Percentiles rank a stretch among this genome's conserved stretches.
phyloP scores from a whole-genome alignment of 92 coral and sea anemone genomes.

The Nematostella vectensis region DNA sequence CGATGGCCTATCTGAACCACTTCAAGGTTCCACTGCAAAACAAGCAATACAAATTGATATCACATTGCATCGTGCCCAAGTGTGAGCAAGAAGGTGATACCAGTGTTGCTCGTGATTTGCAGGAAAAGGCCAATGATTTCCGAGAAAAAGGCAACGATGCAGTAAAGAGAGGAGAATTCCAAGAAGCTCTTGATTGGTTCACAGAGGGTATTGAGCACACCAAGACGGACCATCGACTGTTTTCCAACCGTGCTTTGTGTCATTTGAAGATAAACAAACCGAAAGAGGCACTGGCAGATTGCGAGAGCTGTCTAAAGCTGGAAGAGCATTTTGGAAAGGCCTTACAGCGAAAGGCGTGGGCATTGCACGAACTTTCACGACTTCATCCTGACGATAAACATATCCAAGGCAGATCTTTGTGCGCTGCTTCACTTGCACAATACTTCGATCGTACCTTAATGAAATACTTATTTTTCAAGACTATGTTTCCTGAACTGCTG shows the following conservation, averaged over 20 bases:
- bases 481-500: constrained; percentile 27
- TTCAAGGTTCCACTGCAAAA: constrained; percentile 48
- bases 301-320: constrained; percentile 43
- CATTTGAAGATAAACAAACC: constrained; percentile 42
- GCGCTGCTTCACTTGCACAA: constrained; percentile 45
- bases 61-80: constrained; percentile 42
- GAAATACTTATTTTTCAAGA: constrained; percentile 5
- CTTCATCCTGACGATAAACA: background rate
- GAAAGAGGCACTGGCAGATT: constrained; percentile 51
- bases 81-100: background rate
- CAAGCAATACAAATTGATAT: constrained; percentile 38
- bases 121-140: constrained; percentile 22
- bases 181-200: constrained; percentile 37
- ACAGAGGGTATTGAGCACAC: constrained; percentile 26
- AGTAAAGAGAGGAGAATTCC: constrained; percentile 18
- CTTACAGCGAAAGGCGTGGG: constrained; percentile 68
- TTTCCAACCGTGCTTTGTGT: constrained; percentile 59
- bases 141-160: constrained; percentile 59
- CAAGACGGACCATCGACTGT: constrained; percentile 25
- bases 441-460: constrained; percentile 25
- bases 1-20: constrained; percentile 9
- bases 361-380: constrained; percentile 29
- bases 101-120: background rate
- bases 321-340: constrained; percentile 45
- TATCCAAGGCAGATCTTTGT: constrained; percentile 14